A percentile compares a stretch with the other conserved stretches of the same genome.
Conservation (phyloP, 2,888 invertebrate genomes). For the Athalia circularis region DNA sequence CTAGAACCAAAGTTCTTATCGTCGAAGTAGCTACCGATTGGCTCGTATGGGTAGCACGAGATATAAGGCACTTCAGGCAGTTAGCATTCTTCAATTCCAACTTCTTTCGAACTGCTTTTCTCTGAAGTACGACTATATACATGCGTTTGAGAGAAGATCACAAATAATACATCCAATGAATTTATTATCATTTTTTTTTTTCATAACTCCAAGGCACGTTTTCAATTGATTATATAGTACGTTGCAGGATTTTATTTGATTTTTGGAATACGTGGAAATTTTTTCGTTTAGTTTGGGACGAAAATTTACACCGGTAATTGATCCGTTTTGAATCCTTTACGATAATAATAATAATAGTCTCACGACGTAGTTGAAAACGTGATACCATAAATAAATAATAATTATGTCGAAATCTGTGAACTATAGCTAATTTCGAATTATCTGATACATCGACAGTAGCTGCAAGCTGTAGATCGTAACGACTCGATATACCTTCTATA, state of each 20-base stretch:
- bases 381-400: slow-evolving; percentile 2
- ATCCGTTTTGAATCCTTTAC: neutral
- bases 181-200: too few species aligned
- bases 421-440: neutral
- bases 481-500: neutral
- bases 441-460: neutral
- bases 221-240: too few species aligned
- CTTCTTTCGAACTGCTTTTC: neutral
- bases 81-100: neutral
- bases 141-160: too few species aligned
- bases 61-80: slow-evolving; percentile 15
- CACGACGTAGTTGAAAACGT: neutral
- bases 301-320: neutral
- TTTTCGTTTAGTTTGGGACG: too few species aligned
- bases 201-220: too few species aligned
- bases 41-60: neutral
- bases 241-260: too few species aligned
- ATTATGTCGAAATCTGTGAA: neutral
- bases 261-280: too few species aligned
- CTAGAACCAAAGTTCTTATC: neutral
- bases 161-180: too few species aligned
- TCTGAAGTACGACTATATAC: neutral
- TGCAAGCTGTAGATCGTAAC: too few species aligned
- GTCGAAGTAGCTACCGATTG: slow-evolving; percentile 7
- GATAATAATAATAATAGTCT: too few species aligned